phyloP scores from a whole-genome alignment of 2,797 vertebrate species.

The Microcaecilia unicolor region DNA sequence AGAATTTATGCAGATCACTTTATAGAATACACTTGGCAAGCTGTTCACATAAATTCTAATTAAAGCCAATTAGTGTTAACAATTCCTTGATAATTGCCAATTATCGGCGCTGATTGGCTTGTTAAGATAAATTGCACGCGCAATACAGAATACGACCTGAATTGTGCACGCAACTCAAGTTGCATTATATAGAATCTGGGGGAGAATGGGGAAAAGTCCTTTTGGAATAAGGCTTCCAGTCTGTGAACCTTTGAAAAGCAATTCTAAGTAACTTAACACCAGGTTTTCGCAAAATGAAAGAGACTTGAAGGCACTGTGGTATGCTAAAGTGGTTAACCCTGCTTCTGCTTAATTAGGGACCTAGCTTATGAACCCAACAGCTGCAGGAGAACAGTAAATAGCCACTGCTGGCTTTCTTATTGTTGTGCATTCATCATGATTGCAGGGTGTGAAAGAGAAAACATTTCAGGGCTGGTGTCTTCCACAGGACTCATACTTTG shows the following conservation, averaged over 20 bases:
- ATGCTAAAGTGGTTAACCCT: constrained; percentile 37
- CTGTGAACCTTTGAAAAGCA: constrained; percentile 8
- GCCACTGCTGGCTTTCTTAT: constrained; percentile 44
- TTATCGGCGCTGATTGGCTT: too few species aligned
- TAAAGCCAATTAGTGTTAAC: too few species aligned
- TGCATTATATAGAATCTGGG: too few species aligned
- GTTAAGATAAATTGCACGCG: too few species aligned
- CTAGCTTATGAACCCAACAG: constrained; percentile 36
- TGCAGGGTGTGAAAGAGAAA: constrained; percentile 34
- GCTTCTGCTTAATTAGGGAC: constrained; percentile 43
- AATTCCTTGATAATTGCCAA: too few species aligned
- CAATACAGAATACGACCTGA: too few species aligned
- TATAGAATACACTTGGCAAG: too few species aligned
- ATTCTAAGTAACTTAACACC: constrained; percentile 27
- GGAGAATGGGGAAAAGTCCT: too few species aligned
- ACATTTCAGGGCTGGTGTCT: constrained; percentile 28
- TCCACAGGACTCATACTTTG: constrained; percentile 23
- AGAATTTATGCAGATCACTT: too few species aligned
- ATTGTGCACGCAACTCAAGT: too few species aligned
- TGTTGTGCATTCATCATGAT: constrained; percentile 33
- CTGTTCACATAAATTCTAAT: too few species aligned
- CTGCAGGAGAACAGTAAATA: constrained; percentile 45
- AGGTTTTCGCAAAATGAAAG: constrained; percentile 34
- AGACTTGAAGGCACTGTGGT: constrained; percentile 41
- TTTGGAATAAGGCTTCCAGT: too few species aligned